Evolutionary conservation across 1,140 invertebrate species (phyloP).

Genomic region (Liolophura sinensis): DNA sequence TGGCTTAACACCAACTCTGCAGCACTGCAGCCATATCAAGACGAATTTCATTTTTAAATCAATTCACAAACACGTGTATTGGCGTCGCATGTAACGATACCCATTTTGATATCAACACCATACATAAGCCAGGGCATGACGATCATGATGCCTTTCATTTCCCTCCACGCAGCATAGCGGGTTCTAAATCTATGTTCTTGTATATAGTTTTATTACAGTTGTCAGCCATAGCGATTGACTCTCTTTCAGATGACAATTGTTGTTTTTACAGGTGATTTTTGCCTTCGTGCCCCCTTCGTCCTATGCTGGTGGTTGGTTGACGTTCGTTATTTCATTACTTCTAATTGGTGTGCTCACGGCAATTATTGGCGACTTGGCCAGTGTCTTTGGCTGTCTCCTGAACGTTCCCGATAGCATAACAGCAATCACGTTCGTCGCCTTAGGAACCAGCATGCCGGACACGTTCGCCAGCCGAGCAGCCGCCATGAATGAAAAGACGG

Average conservation of each 20-base stretch:
- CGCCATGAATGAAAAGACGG: constrained; percentile 58
- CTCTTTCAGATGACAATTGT: neutral
- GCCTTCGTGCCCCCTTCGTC: constrained; percentile 63
- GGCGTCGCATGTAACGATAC: too few species aligned
- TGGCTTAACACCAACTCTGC: too few species aligned
- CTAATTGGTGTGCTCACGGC: constrained; percentile 66
- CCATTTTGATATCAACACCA: too few species aligned
- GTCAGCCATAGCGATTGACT: neutral
- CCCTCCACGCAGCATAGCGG: neutral
- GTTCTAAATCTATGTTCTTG: neutral
- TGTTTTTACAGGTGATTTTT: constrained; percentile 62
- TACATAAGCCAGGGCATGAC: neutral
- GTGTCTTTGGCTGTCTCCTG: constrained; percentile 67
- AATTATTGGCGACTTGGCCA: constrained; percentile 65
- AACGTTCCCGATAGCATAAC: constrained; percentile 63
- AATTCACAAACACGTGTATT: too few species aligned
- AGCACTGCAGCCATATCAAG: too few species aligned
- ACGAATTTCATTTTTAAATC: too few species aligned
- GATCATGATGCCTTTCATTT: neutral
- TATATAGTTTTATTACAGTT: constrained; percentile 1
- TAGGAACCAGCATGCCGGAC: constrained; percentile 70
- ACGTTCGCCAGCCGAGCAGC: constrained; percentile 62
- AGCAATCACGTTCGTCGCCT: constrained; percentile 72
- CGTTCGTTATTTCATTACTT: constrained; percentile 63
- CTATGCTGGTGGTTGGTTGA: constrained; percentile 65